Base-by-base conservation (phyloP, 92 coral and sea anemone genomes). In the Heteractis magnifica region DNA sequence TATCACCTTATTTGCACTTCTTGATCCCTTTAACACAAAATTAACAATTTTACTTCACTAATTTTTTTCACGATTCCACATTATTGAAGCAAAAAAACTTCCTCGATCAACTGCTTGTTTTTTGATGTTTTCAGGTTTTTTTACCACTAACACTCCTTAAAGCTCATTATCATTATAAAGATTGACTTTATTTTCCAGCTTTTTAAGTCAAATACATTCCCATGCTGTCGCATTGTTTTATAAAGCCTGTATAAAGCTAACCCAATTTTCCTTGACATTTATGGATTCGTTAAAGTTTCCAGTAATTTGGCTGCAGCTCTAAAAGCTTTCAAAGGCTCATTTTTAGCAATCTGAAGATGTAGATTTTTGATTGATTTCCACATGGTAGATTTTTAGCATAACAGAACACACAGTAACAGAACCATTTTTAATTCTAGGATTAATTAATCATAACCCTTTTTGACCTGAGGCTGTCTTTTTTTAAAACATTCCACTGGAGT, bases 21-120 rank as follows among this genome's bases (percentile, higher is more conserved):
- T 21, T 49, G 11, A 64, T 23, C 59, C 56, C 2, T 76, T 84
- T 72, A 76, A 41, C 50, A 50, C 75, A 23, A 74, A 74, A 77
- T 77, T 75, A 56, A 52, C 79, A 16, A 68, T 84, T 65, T 72
- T 84, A 77, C 76, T 84, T 77, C 73, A 75, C 41, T 76, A 65
- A 77, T 1, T 51, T 62, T 62, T 16, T 62, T 9, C 44, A 34
- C 44, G 1, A 2, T 34, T 34, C 21, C 81, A 55, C 14, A 52
- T 77, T 19, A n/a, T 34, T 34, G 65, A 5, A 6, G 48, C 16
- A 4, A n/a, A 18, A 65, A 4, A 13, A 12, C 7, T 79, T 8
- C 15, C 53, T 56, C 34, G n/a, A 14, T 41, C 7, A 58, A 23
- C 72, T 79, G 73, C 52, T 26, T 23, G 18, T 23, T 62, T 62